phyloP scores from a whole-genome alignment of 2,797 vertebrate species.

The Iguana delicatissima region DNA sequence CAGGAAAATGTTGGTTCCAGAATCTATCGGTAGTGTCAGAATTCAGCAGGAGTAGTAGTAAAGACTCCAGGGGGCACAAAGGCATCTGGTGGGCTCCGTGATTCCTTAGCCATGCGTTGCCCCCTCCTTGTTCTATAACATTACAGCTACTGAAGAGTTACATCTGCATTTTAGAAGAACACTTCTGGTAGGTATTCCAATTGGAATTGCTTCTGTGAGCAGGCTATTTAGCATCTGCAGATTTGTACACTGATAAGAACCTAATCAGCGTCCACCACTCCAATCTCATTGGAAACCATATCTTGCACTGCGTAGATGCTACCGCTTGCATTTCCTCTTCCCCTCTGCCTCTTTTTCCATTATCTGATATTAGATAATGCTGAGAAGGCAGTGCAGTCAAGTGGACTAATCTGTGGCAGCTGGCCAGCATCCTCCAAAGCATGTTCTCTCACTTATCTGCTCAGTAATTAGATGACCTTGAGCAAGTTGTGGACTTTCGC shows the following conservation, averaged over 20 bases:
- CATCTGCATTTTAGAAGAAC: constrained; percentile 49
- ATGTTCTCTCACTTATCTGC: neutral
- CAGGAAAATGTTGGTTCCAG: neutral
- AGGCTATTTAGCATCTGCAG: constrained; percentile 54
- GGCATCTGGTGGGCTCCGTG: neutral
- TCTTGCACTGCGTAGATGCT: constrained; percentile 43
- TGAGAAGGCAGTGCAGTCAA: neutral
- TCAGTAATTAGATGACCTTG: constrained; percentile 16
- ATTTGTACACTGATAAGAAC: constrained; percentile 27
- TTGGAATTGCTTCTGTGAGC: constrained; percentile 21
- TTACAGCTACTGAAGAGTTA: constrained; percentile 25
- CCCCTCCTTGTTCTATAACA: neutral
- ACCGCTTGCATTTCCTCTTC: constrained; percentile 53
- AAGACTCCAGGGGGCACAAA: neutral
- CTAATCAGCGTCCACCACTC: constrained; percentile 39
- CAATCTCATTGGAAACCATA: constrained; percentile 51
- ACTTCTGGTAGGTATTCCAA: constrained; percentile 51
- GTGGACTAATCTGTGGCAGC: neutral
- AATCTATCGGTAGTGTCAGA: neutral
- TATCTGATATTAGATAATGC: constrained; percentile 22
- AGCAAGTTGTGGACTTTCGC: constrained; percentile 8
- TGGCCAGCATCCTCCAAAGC: constrained; percentile 14
- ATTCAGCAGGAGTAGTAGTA: neutral
- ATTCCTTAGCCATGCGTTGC: neutral
- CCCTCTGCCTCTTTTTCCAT: constrained; percentile 30